Percentiles rank a stretch among this genome's conserved stretches.
phyloP scores from a whole-genome alignment of 2,797 vertebrate species.

The Margarornis squamiger region DNA sequence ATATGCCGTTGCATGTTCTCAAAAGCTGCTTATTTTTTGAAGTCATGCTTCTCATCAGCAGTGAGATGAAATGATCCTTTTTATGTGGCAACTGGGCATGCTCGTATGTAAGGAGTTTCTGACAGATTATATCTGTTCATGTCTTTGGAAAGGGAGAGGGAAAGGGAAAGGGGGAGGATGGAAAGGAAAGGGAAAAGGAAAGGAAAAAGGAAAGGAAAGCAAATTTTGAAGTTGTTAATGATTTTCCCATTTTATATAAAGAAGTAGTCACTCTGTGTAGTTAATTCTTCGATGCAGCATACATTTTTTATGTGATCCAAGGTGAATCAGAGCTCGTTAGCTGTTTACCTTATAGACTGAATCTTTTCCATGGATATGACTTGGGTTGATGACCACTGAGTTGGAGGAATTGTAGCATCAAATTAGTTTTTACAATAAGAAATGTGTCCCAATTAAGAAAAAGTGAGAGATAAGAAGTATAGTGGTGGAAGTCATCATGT shows the following conservation, averaged over 20 bases:
- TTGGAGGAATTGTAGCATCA: neutral
- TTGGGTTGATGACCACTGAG: neutral
- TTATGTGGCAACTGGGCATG: neutral
- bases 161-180: no score
- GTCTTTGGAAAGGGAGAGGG: neutral
- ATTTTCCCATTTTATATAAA: neutral
- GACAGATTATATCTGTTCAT: neutral
- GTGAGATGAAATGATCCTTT: neutral
- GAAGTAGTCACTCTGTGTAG: neutral
- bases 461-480: neutral
- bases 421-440: neutral
- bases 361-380: neutral
- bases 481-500: neutral
- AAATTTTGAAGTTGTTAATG: neutral
- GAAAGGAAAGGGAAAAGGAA: no score
- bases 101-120: neutral
- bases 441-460: neutral
- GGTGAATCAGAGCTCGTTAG: neutral
- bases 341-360: neutral
- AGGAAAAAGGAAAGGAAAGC: neutral
- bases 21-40: neutral
- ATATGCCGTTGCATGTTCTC: neutral
- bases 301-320: neutral
- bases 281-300: neutral
- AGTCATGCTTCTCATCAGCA: neutral